These are phyloP conservation scores for Chalcosyrphus nemorum DNA, from an alignment of 2,888 invertebrate genomes.

Conservation along the genomic window DNA sequence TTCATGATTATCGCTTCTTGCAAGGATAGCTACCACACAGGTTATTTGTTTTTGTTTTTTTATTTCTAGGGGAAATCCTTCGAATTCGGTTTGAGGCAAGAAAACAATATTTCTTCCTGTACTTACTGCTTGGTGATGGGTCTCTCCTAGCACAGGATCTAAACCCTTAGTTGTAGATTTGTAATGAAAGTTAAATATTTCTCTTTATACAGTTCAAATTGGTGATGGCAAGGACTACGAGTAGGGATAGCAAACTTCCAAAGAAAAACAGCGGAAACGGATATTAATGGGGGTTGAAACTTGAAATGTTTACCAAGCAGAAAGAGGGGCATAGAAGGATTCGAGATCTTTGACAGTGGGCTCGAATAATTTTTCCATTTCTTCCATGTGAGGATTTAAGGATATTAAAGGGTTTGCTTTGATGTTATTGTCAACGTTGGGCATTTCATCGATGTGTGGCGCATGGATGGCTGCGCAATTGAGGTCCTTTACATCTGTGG, in stretches of 20 bases:
- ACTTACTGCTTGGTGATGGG: slow-evolving; percentile 12
- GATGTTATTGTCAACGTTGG: neutral
- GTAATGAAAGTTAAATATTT: slow-evolving; percentile 20
- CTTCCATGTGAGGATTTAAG: slow-evolving; percentile 40
- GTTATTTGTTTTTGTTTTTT: no score
- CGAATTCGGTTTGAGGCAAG: slow-evolving; percentile 9
- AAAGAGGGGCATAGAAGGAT: slow-evolving; percentile 36
- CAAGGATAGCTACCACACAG: no score
- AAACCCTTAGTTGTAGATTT: slow-evolving; percentile 2
- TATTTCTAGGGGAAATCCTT: no score
- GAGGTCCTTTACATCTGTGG: no score
- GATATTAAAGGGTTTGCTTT: slow-evolving; percentile 42
- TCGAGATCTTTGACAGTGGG: slow-evolving; percentile 37
- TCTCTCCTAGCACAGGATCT: neutral
- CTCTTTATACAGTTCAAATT: neutral
- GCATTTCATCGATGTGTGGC: no score
- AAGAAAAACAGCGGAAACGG: slow-evolving; percentile 5
- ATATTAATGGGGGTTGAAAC: slow-evolving; percentile 48
- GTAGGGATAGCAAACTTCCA: neutral
- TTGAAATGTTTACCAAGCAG: slow-evolving; percentile 37
- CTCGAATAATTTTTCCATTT: neutral
- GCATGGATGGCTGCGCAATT: no score
- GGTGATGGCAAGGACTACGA: neutral
- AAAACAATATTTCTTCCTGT: slow-evolving; percentile 35
- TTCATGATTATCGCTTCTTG: no score